phyloP scores from a whole-genome alignment of 2,888 invertebrate genomes.

The Lepidochrysops patricia region DNA sequence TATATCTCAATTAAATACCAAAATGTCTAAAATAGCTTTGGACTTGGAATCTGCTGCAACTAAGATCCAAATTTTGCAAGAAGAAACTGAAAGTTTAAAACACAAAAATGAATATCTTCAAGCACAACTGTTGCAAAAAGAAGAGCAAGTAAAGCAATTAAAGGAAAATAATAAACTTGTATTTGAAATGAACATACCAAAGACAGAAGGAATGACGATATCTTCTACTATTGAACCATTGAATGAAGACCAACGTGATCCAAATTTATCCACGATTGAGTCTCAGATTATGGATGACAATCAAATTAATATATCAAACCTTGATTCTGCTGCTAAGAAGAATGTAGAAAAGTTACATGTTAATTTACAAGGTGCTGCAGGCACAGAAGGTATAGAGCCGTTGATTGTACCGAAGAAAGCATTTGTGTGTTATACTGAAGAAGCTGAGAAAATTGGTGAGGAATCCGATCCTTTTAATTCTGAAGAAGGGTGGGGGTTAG shows the following conservation, averaged over 20 bases:
- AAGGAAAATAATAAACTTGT: conserved; percentile 50
- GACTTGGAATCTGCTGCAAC: conserved; percentile 32
- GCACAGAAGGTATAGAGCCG: conserved; percentile 36
- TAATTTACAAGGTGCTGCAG: conserved; percentile 23
- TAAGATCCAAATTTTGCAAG: conserved; percentile 33
- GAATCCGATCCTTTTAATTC: conserved; percentile 53
- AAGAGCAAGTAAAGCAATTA: conserved; percentile 50
- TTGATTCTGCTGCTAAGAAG: conserved; percentile 32
- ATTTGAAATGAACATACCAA: conserved; percentile 68
- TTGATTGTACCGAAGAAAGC: conserved; percentile 69
- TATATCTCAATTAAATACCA: conserved; percentile 38
- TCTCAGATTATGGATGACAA: conserved; percentile 55
- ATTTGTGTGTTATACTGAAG: conserved; percentile 61
- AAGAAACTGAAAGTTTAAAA: conserved; percentile 36
- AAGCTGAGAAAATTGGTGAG: conserved; percentile 29
- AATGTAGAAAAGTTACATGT: conserved; percentile 34
- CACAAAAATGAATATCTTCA: conserved; percentile 41
- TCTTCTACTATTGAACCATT: conserved; percentile 61
- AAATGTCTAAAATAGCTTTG: conserved; percentile 48
- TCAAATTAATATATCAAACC: conserved; percentile 27
- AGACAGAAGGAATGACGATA: conserved; percentile 68
- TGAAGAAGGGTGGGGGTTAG: conserved; percentile 64
- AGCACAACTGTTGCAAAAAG: conserved; percentile 39
- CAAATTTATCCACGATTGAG: conserved; percentile 47
- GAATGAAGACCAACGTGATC: conserved; percentile 35